Evolutionary conservation across 1,140 invertebrate genomes (phyloP).

Genomic region (Heliconius congener): DNA sequence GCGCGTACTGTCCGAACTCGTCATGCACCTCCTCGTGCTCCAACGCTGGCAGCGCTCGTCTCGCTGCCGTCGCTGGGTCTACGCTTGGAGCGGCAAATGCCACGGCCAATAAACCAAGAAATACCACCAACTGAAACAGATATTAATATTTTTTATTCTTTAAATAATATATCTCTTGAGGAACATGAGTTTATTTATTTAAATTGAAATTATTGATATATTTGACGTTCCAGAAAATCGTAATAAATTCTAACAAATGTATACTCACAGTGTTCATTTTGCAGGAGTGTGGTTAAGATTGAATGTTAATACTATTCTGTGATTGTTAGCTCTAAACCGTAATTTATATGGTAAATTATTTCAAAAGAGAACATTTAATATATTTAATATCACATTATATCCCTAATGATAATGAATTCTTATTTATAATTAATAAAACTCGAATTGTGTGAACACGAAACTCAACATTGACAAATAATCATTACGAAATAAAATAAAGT

Average conservation of each 20-base stretch:
- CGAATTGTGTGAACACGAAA: no score
- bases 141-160: neutral
- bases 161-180: neutral
- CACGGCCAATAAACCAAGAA: neutral
- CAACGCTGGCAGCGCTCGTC: conserved; percentile 46
- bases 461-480: neutral
- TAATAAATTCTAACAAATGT: neutral
- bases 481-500: no score
- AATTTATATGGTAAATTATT: neutral
- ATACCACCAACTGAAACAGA: conserved; percentile 1
- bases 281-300: neutral
- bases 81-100: neutral
- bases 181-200: neutral
- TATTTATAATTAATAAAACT: neutral
- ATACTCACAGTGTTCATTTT: conserved; percentile 9
- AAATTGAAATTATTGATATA: neutral
- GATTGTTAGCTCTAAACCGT: neutral
- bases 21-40: conserved; percentile 46
- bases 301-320: neutral
- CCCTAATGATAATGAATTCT: neutral
- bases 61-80: conserved; percentile 16
- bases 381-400: neutral
- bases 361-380: neutral
- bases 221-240: neutral
- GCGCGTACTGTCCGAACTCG: conserved; percentile 46